phyloP scores from a whole-genome alignment of 2,797 vertebrate species.

The Muscicapa striata region DNA sequence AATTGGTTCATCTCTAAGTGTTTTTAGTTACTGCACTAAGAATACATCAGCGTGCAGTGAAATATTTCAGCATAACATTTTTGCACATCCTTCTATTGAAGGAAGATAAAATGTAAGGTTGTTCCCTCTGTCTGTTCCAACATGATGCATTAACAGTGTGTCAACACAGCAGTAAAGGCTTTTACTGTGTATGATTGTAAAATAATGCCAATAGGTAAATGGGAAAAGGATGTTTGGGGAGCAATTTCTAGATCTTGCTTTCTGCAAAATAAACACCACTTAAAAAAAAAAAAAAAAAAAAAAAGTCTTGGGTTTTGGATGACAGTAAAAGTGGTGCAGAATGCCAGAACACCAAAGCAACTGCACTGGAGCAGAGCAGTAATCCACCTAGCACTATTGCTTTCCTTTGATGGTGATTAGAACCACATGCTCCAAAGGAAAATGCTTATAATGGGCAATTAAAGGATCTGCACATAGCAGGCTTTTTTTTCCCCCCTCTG shows the following conservation, averaged over 20 bases:
- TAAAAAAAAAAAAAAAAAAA: background rate
- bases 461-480: conserved; percentile 60
- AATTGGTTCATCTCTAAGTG: background rate
- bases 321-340: background rate
- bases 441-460: conserved; percentile 56
- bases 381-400: conserved; percentile 51
- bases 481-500: background rate
- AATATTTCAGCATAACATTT: background rate
- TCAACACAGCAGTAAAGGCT: background rate
- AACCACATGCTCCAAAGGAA: conserved; percentile 61
- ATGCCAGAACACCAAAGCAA: background rate
- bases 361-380: background rate
- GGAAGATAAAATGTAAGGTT: background rate
- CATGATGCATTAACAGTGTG: background rate
- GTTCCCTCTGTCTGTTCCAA: background rate
- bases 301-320: background rate
- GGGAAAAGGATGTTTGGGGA: background rate
- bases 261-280: background rate
- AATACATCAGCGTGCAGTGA: background rate
- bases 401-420: conserved; percentile 53
- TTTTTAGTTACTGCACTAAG: background rate
- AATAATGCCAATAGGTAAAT: background rate
- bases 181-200: background rate
- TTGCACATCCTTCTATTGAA: background rate
- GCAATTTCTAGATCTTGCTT: background rate